phyloP scores from a whole-genome alignment of 1,140 invertebrate genomes.

The Colletes latitarsis region DNA sequence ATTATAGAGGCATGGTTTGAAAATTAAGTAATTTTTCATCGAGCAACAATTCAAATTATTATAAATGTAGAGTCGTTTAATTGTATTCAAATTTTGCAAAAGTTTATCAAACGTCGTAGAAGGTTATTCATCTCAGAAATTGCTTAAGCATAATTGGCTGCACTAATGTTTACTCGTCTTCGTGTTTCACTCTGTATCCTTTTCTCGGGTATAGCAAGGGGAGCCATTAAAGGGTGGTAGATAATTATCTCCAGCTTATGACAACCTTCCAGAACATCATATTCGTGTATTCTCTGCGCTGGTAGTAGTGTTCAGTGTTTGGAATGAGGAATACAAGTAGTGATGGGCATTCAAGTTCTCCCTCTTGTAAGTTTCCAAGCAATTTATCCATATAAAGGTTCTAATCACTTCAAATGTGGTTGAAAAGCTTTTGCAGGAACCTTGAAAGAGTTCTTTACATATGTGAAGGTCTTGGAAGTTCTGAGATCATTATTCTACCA shows the following conservation, averaged over 20 bases:
- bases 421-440: too few relatives aligned
- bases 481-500: too few relatives aligned
- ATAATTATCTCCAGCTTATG: constrained; percentile 6
- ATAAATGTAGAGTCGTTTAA: not conserved
- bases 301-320: not conserved
- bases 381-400: constrained; percentile 1
- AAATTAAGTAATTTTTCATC: too few relatives aligned
- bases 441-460: too few relatives aligned
- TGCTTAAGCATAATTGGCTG: not conserved
- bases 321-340: not conserved
- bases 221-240: not conserved
- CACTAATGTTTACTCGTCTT: constrained; percentile 1
- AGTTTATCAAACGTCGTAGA: not conserved
- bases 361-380: not conserved
- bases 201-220: not conserved
- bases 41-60: too few relatives aligned
- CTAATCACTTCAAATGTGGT: not conserved
- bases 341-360: not conserved
- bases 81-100: not conserved
- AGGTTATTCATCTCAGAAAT: not conserved
- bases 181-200: not conserved
- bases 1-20: too few relatives aligned
- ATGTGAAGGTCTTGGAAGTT: too few relatives aligned
- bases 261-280: not conserved
- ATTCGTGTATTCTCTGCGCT: not conserved